A percentile compares a stretch with the other conserved stretches of the same genome.
Evolutionary conservation across 2,113 vertebrate genomes (phyloP).

Genomic region (Haliaeetus leucogaster): DNA sequence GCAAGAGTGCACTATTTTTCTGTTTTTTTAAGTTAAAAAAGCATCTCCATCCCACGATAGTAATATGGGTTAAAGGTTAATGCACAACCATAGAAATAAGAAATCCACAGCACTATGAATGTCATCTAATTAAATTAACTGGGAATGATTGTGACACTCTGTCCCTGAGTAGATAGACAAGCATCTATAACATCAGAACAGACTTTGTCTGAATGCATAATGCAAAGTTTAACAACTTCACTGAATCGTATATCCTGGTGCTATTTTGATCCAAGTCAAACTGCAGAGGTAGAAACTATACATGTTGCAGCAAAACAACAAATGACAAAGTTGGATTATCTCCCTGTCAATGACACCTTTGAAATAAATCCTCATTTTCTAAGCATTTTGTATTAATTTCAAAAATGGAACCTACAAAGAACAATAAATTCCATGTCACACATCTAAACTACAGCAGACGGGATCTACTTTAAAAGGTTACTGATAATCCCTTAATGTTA

Average conservation of each 20-base stretch:
- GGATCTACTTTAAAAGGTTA: neutral
- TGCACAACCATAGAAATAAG: neutral
- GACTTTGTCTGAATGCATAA: neutral
- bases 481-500: neutral
- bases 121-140: neutral
- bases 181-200: neutral
- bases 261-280: neutral
- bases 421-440: neutral
- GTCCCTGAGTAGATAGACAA: neutral
- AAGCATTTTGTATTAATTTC: neutral
- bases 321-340: neutral
- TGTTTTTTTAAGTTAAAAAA: neutral
- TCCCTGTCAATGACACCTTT: neutral
- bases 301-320: neutral
- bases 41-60: neutral
- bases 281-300: neutral
- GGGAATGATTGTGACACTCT: neutral
- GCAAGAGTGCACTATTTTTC: neutral
- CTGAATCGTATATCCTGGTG: neutral
- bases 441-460: neutral
- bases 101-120: neutral
- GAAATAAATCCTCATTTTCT: neutral
- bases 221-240: neutral
- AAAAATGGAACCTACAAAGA: neutral
- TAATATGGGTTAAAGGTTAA: neutral